Evolutionary conservation across 2,113 vertebrate species (phyloP).

Genomic region (Salvator merianae): DNA sequence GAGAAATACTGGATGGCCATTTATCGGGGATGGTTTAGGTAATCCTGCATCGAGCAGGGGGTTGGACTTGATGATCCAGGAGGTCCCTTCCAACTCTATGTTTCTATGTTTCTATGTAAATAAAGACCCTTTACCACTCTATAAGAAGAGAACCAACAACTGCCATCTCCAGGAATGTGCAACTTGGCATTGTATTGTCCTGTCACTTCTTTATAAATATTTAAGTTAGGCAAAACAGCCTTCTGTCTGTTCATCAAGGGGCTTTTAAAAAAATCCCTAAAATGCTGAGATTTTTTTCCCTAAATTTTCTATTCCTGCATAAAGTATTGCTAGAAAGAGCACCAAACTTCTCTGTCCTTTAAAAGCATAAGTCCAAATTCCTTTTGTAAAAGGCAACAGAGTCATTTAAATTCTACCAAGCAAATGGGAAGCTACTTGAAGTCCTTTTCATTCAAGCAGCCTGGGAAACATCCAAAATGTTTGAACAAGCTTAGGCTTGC

Average conservation of each 20-base stretch:
- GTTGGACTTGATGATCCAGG: too few species aligned
- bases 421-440: not conserved
- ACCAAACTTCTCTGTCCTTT: fast-evolving
- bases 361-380: not conserved
- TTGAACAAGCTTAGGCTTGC: not conserved
- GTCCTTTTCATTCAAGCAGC: not conserved
- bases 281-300: conserved; percentile 22
- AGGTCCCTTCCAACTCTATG: too few species aligned
- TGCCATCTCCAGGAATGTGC: conserved; percentile 17
- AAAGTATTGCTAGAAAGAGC: not conserved
- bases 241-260: conserved; percentile 40
- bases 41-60: too few species aligned
- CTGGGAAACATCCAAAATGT: not conserved
- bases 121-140: conserved; percentile 20
- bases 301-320: not conserved
- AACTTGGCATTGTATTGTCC: conserved; percentile 38
- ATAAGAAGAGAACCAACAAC: conserved; percentile 35
- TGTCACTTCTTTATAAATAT: conserved; percentile 43
- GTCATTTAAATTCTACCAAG: conserved; percentile 25
- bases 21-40: too few species aligned
- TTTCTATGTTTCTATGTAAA: too few species aligned
- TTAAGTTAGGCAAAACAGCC: conserved; percentile 27
- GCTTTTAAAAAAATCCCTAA: conserved; percentile 23
- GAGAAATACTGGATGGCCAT: too few species aligned
- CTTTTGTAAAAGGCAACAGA: conserved; percentile 9